phyloP scores from a whole-genome alignment of 2,113 vertebrate genomes.

The Corvus hawaiiensis region DNA sequence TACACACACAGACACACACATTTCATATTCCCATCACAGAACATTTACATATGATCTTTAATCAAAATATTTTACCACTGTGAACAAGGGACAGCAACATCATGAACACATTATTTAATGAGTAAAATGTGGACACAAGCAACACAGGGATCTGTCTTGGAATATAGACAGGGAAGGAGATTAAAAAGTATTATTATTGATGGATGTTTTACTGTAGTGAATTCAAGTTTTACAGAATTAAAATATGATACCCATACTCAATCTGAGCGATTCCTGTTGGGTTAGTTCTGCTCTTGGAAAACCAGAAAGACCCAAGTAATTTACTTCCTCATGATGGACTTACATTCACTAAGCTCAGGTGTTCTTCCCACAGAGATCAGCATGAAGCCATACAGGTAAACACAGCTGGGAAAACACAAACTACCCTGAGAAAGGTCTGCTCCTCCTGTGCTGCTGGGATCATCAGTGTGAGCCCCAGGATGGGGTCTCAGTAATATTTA shows the following conservation, averaged over 20 bases:
- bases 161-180: not conserved
- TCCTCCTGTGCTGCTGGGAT: not conserved
- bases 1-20: not conserved
- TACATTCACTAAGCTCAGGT: not conserved
- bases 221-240: not conserved
- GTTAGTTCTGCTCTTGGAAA: not conserved
- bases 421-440: not conserved
- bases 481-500: not conserved
- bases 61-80: not conserved
- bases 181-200: not conserved
- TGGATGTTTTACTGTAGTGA: not conserved
- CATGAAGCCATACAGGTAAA: not conserved
- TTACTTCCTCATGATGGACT: not conserved
- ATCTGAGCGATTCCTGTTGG: not conserved
- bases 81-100: not conserved
- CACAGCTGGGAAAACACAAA: not conserved
- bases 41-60: not conserved
- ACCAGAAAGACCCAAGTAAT: not conserved
- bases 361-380: not conserved
- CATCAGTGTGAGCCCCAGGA: fast-evolving
- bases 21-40: not conserved
- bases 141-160: not conserved
- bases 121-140: not conserved
- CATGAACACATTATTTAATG: not conserved
- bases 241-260: not conserved